Evolutionary conservation across 1,140 invertebrate genomes (phyloP), one percentile per base, ranked within the genome.

Genomic region (Drosophila biarmipes): DNA sequence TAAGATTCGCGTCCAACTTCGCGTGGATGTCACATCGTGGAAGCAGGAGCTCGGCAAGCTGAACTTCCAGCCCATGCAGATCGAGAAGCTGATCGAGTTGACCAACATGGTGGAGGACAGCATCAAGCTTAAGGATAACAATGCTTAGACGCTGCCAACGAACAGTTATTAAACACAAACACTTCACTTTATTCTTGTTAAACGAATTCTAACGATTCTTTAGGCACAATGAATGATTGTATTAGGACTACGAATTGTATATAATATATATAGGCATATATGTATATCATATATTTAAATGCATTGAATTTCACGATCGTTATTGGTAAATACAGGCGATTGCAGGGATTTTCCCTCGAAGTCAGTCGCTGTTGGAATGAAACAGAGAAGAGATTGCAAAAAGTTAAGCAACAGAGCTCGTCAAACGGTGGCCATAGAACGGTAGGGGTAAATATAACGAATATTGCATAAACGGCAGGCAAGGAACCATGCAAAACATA

Each of bases 1-100:
- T 91, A 99, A 99, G 93, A 99, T 99, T 91, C 94, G 98, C 45
- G 93, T 96, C 61, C 98, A 99, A 92, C 93, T 99, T 15, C 95
- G 95, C 74, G 94, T 98, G 10, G 98, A 99, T 93, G 96, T 98
- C 7, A 92, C 94, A 21, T 92, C 92, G 29, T 96, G 95, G 78
- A 86, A 66, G 4, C 58, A 63, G 43, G 90, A 91, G 61, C 68
- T 91, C 0, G 46, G 69, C 11, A 90, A 90, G 51, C 43, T 91
- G 0, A 79, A 80, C 29, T 86, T 91, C 52, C 62, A 90, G 64
- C 49, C 84, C 21, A 63, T 56, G 6, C 73, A 90, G 53, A 74
- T 91, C 15, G 90, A 82, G 0, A 78, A 84, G 17, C 67, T 91
- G 19, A 14, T 61, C 8, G 78, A 90, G 12, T 61, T 91, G 31